Evolutionary conservation across 2,888 invertebrate genomes (phyloP).

Genomic region (Argynnis bischoffii): DNA sequence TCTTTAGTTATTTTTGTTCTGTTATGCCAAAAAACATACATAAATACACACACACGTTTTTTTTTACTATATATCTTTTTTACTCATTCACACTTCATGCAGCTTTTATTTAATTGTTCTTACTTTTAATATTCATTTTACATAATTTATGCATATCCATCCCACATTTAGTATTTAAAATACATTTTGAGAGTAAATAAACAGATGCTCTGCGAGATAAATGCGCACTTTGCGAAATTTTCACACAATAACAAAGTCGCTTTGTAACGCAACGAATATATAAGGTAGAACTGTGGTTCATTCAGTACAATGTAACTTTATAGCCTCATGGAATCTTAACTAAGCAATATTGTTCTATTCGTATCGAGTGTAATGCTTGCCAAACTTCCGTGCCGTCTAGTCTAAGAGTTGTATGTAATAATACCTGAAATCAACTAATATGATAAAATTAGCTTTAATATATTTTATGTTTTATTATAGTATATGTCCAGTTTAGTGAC

Average conservation of each 20-base stretch:
- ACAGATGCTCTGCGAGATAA: conserved; percentile 10
- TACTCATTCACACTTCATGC: too few species aligned
- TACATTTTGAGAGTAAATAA: not conserved
- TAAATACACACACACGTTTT: too few species aligned
- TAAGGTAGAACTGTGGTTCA: conserved; percentile 25
- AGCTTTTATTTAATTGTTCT: too few species aligned
- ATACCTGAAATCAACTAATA: not conserved
- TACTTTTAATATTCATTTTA: too few species aligned
- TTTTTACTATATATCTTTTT: too few species aligned
- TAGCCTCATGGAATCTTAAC: conserved; percentile 37
- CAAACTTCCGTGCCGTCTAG: conserved; percentile 32
- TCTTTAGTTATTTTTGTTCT: too few species aligned
- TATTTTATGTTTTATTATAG: too few species aligned
- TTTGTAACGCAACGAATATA: conserved; percentile 14
- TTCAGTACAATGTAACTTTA: conserved; percentile 43
- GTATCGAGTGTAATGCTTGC: conserved; percentile 18
- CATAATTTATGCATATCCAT: too few species aligned
- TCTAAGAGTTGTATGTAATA: conserved; percentile 1
- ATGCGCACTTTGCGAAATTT: conserved; percentile 3
- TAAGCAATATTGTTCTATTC: conserved; percentile 33
- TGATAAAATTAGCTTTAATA: not conserved
- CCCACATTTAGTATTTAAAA: too few species aligned
- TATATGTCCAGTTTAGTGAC: too few species aligned
- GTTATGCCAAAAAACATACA: too few species aligned
- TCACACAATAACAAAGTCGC: conserved; percentile 6